A percentile compares a stretch with the other conserved stretches of the same genome.
These are phyloP conservation scores for Corythaeola cristata DNA, from an alignment of 2,113 vertebrate species.

Conservation along the genomic window DNA sequence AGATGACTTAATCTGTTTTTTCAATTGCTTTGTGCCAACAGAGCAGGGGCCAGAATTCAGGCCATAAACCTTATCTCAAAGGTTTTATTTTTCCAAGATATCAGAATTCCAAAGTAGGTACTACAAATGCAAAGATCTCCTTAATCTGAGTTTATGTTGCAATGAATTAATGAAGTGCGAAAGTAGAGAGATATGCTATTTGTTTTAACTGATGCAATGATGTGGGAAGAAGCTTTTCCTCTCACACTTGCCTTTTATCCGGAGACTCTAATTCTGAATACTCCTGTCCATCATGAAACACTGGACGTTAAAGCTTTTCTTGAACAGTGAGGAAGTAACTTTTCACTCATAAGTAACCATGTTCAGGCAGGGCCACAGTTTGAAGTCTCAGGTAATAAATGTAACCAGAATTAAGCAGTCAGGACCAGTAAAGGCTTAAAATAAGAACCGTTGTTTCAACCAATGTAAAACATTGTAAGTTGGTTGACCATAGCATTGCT, in stretches of 20 bases:
- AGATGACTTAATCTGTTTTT: background rate
- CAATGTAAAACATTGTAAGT: background rate
- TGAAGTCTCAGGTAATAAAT: background rate
- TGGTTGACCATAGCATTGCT: rapidly evolving
- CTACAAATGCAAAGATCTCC: background rate
- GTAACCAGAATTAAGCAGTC: background rate
- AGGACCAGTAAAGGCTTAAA: background rate
- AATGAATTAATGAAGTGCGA: background rate
- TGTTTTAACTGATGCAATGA: background rate
- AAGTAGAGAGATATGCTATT: background rate
- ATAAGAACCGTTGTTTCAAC: background rate
- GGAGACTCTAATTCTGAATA: background rate
- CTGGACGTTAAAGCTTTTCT: background rate
- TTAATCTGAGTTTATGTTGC: background rate
- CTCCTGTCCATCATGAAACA: background rate
- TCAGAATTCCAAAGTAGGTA: background rate
- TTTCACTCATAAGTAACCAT: background rate
- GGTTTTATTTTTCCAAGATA: background rate
- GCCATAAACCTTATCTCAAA: background rate
- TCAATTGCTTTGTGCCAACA: background rate
- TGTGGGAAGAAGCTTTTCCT: background rate
- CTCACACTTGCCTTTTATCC: background rate
- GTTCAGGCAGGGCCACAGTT: background rate
- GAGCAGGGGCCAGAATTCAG: background rate
- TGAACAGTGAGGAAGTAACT: background rate